Evolutionary conservation across 2,797 vertebrate genomes (phyloP).

Genomic region (Acridotheres tristis): DNA sequence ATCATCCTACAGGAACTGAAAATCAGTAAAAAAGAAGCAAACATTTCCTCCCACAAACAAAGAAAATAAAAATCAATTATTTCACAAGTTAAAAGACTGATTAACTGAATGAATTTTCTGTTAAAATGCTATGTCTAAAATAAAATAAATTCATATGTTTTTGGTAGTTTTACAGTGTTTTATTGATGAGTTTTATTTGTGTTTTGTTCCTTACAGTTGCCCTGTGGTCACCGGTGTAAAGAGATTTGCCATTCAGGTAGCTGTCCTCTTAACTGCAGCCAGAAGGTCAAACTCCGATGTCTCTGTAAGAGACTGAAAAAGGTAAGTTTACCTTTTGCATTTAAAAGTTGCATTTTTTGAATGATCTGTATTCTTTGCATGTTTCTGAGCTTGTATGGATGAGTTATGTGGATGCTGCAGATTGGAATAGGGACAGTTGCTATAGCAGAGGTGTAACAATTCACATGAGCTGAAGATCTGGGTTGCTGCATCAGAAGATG

Average conservation of each 20-base stretch:
- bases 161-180: not conserved
- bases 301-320: constrained; percentile 94
- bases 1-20: not conserved
- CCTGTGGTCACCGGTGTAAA: constrained; percentile 93
- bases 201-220: constrained; percentile 76
- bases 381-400: not conserved
- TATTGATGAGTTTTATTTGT: not conserved
- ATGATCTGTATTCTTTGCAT: not conserved
- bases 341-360: not conserved
- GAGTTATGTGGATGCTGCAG: not conserved
- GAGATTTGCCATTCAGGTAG: constrained; percentile 87
- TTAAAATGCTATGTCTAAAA: not conserved
- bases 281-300: constrained; percentile 92
- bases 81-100: not conserved
- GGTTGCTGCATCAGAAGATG: not conserved
- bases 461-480: not conserved
- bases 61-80: not conserved
- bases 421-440: not conserved
- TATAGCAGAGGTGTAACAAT: not conserved
- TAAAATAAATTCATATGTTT: not conserved
- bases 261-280: constrained; percentile 86
- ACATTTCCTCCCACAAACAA: not conserved
- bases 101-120: not conserved
- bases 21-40: not conserved
- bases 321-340: constrained; percentile 70